Evolutionary conservation across 2,113 vertebrate genomes (phyloP).

Genomic region (Notiomystis cincta): DNA sequence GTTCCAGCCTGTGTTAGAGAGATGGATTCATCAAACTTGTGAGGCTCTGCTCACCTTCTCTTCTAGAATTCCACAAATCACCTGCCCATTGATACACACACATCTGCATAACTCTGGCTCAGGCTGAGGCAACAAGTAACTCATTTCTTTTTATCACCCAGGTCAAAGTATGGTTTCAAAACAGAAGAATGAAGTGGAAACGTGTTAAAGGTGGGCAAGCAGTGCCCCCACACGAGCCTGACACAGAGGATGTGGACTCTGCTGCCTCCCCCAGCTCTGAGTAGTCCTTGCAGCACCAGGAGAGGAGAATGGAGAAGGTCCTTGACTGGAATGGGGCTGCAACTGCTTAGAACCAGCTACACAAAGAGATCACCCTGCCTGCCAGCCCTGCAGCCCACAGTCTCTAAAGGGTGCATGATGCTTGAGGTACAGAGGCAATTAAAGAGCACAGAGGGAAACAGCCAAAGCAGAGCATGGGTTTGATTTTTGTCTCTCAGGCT

Average conservation of each 20-base stretch:
- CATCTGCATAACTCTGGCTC: not conserved
- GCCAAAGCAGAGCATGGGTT: not conserved
- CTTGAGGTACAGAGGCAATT: not conserved
- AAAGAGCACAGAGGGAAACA: not conserved
- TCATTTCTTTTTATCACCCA: conserved; percentile 38
- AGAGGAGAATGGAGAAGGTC: not conserved
- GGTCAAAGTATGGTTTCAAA: conserved; percentile 99
- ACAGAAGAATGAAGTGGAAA: conserved; percentile 99
- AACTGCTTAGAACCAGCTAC: not conserved
- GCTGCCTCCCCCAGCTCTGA: conserved; percentile 89
- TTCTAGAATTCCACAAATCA: not conserved
- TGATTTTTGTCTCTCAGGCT: not conserved
- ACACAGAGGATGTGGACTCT: conserved; percentile 88
- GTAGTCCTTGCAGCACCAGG: not conserved
- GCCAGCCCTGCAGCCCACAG: not conserved
- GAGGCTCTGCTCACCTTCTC: not conserved
- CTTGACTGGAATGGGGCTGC: too few species aligned
- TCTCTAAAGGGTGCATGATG: not conserved
- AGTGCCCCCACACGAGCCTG: conserved; percentile 80
- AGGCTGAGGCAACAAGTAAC: not conserved
- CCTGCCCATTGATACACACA: not conserved
- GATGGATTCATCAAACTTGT: not conserved
- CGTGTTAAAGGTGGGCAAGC: conserved; percentile 92
- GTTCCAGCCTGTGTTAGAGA: not conserved
- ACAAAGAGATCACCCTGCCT: not conserved